These are phyloP conservation scores for Hypolimnas misippus DNA, from an alignment of 2,888 invertebrate genomes.

Conservation along the genomic window DNA sequence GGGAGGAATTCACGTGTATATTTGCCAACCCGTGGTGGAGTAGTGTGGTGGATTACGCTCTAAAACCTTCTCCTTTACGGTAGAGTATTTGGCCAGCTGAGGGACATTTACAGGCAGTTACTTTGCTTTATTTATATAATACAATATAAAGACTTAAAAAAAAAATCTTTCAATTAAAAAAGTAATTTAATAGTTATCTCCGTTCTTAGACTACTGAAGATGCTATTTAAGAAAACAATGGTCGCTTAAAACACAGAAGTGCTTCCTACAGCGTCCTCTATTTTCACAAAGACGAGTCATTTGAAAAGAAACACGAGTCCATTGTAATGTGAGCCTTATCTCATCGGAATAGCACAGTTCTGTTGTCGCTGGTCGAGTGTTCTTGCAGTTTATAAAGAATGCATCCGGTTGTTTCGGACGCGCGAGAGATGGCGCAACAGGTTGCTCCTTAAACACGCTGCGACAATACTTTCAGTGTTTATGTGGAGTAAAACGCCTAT, in stretches of 20 bases:
- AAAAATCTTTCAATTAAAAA: neutral
- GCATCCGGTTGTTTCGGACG: slow-evolving; percentile 20
- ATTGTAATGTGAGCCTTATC: neutral
- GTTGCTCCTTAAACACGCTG: slow-evolving; percentile 28
- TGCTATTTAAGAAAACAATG: slow-evolving; percentile 7
- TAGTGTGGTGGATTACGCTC: too few relatives aligned
- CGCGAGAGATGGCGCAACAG: slow-evolving; percentile 50
- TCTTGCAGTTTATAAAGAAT: slow-evolving; percentile 15
- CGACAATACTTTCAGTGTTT: slow-evolving; percentile 7
- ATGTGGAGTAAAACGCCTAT: neutral
- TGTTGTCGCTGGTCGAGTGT: neutral
- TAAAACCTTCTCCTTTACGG: too few relatives aligned
- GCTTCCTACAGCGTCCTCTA: slow-evolving; percentile 6
- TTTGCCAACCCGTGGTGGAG: too few relatives aligned
- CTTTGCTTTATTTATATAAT: too few relatives aligned
- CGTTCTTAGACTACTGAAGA: slow-evolving; percentile 5
- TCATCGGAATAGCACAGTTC: neutral
- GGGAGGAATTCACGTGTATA: too few relatives aligned
- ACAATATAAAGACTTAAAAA: too few relatives aligned
- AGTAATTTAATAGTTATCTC: neutral
- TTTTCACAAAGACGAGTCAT: slow-evolving; percentile 9
- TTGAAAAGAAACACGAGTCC: neutral
- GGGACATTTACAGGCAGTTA: too few relatives aligned
- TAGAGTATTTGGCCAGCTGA: too few relatives aligned
- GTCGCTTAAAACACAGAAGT: neutral